Percentiles rank a stretch among this genome's conserved stretches.
These are phyloP conservation scores for Deilephila porcellus DNA, from an alignment of 2,888 invertebrate genomes.

Conservation along the genomic window DNA sequence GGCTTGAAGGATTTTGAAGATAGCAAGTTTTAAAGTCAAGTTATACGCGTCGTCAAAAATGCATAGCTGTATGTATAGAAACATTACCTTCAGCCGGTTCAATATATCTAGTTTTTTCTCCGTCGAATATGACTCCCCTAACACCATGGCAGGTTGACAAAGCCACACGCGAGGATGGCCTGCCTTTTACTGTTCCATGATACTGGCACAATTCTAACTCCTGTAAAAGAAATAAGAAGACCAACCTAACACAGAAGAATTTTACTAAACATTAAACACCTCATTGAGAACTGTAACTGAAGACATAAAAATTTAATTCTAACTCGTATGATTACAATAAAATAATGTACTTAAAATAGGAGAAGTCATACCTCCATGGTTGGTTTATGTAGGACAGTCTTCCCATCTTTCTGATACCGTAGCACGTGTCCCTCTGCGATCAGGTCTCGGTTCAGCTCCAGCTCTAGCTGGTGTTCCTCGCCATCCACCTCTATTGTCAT, in stretches of 20 bases:
- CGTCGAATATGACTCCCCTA: constrained; percentile 92
- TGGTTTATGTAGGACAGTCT: constrained; percentile 83
- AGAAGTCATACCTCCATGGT: constrained; percentile 74
- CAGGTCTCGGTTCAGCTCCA: constrained; percentile 89
- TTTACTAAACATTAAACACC: background rate
- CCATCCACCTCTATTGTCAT: constrained; percentile 88
- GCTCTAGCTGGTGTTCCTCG: constrained; percentile 87
- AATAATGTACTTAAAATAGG: too few relatives aligned
- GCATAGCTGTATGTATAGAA: constrained; percentile 3
- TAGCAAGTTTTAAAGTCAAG: background rate
- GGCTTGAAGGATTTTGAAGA: background rate
- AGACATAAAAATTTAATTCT: background rate
- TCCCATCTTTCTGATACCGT: constrained; percentile 83
- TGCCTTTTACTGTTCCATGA: constrained; percentile 89
- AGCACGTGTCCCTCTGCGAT: constrained; percentile 88
- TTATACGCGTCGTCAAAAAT: background rate
- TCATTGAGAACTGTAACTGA: too few relatives aligned
- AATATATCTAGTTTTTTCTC: constrained; percentile 90
- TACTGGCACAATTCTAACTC: constrained; percentile 91
- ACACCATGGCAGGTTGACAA: constrained; percentile 92
- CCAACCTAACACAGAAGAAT: background rate
- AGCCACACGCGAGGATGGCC: constrained; percentile 91
- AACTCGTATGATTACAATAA: background rate
- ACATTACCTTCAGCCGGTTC: constrained; percentile 68
- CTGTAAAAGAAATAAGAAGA: constrained; percentile 68